Evolutionary conservation across 1,140 invertebrate genomes (phyloP), one percentile per base, ranked within the genome.

Genomic region (Ectropis grisescens): DNA sequence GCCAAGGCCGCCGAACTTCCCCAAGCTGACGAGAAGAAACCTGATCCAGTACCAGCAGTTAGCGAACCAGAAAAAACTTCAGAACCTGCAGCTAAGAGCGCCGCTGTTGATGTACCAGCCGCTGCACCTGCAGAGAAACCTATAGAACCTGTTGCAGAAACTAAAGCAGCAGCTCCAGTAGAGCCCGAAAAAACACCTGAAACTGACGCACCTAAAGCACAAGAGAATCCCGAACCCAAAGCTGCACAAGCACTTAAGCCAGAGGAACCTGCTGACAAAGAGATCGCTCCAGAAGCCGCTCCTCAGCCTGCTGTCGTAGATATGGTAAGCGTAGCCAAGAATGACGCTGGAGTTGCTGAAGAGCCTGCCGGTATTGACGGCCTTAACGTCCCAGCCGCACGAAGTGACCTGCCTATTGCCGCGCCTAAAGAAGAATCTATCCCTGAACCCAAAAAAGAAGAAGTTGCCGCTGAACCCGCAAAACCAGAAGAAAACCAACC

Each of bases 1-100:
- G 40, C 51, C 1, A 58, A 65, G 26, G 13, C 48, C 33, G 62
- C 27, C n/a, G n/a, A n/a, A n/a, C n/a, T n/a, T n/a, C 34, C 48
- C 7, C 6, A n/a, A n/a, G n/a, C 19, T 16, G 57, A 50, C 32
- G 53, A 47, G 29, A 46, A 46, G 19, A 66, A 71, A 46, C 29
- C 48, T 22, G n/a, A n/a, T n/a, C n/a, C n/a, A n/a, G n/a, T n/a
- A n/a, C n/a, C n/a, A n/a, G n/a, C n/a, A n/a, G n/a, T n/a, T n/a
- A n/a, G n/a, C n/a, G 64, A 61, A 22, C 33, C 53, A 13, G 49
- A 44, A 10, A 50, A 58, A 37, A 41, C 43, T 28, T 14, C 29
- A 6, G 34, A 28, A 29, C 16, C 52, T 19, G 42, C 41, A 45
- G 22, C 14, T 14, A 41, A 50, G 35, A 38, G 4, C 13, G 42